A percentile compares a stretch with the other conserved stretches of the same genome.
phyloP scores from a whole-genome alignment of 2,888 invertebrate species.

The Folsomia manolachei region DNA sequence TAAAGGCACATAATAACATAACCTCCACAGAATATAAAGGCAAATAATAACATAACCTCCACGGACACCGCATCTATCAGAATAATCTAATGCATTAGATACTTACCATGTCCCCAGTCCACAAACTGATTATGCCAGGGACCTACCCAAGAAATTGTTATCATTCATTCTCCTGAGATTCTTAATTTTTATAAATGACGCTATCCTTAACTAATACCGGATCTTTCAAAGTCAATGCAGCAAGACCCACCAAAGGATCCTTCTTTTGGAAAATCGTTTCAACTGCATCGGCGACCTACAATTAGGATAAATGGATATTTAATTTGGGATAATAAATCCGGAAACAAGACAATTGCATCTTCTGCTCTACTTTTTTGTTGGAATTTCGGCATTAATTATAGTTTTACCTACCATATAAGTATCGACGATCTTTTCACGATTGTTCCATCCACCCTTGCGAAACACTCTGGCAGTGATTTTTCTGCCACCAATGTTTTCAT shows the following conservation, averaged over 20 bases:
- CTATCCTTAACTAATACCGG: too few relatives aligned
- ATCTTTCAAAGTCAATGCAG: not conserved
- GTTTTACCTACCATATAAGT: conserved; percentile 5
- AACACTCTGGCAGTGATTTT: not conserved
- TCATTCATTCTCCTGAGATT: not conserved
- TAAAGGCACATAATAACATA: too few relatives aligned
- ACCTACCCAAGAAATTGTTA: not conserved
- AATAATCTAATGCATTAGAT: too few relatives aligned
- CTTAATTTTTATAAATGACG: too few relatives aligned
- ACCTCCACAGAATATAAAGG: too few relatives aligned
- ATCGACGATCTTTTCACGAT: not conserved
- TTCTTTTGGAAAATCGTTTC: not conserved
- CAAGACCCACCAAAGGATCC: not conserved
- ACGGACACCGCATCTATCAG: too few relatives aligned
- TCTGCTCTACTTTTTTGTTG: too few relatives aligned
- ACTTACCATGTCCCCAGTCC: conserved; percentile 4
- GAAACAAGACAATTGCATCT: too few relatives aligned
- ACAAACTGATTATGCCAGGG: not conserved
- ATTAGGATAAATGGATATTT: too few relatives aligned
- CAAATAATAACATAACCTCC: too few relatives aligned
- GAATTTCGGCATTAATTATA: too few relatives aligned
- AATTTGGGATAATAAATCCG: too few relatives aligned
- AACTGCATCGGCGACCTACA: not conserved
- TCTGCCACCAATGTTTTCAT: not conserved
- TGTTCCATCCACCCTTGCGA: not conserved